phyloP scores from a whole-genome alignment of 92 coral and sea anemone species.

The Epizoanthus fatuus region DNA sequence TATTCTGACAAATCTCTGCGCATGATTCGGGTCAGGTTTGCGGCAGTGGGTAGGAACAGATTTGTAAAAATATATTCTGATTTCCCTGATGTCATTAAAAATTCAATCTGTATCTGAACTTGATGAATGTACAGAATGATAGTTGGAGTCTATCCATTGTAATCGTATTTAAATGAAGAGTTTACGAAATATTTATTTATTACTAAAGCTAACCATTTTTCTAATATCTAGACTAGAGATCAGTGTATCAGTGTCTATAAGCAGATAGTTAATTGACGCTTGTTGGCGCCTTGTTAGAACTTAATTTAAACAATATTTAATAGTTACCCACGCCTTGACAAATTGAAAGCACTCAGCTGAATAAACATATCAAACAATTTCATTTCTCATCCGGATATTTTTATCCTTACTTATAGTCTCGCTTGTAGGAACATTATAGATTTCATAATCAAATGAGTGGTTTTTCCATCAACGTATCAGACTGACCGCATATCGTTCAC shows the following conservation, averaged over 20 bases:
- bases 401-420: background rate
- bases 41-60: background rate
- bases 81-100: constrained; percentile 1
- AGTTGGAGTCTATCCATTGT: background rate
- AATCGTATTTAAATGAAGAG: constrained; percentile 10
- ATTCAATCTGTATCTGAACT: constrained; percentile 13
- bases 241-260: constrained; percentile 23
- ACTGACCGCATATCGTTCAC: background rate
- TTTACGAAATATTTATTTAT: constrained; percentile 8
- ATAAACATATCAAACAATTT: constrained; percentile 5
- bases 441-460: background rate
- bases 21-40: background rate
- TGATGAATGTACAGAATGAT: background rate
- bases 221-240: constrained; percentile 7
- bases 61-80: background rate
- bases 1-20: background rate
- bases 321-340: constrained; percentile 14
- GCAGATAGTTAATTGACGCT: constrained; percentile 28
- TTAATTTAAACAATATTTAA: constrained; percentile 18
- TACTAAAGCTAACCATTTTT: constrained; percentile 37
- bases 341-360: background rate
- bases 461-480: background rate
- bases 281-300: background rate
- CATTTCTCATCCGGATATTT: background rate
- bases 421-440: background rate